Percentiles rank a stretch among this genome's conserved stretches.
Evolutionary conservation across 2,797 vertebrate species (phyloP).

Genomic region (Craterocephalus amniculus): DNA sequence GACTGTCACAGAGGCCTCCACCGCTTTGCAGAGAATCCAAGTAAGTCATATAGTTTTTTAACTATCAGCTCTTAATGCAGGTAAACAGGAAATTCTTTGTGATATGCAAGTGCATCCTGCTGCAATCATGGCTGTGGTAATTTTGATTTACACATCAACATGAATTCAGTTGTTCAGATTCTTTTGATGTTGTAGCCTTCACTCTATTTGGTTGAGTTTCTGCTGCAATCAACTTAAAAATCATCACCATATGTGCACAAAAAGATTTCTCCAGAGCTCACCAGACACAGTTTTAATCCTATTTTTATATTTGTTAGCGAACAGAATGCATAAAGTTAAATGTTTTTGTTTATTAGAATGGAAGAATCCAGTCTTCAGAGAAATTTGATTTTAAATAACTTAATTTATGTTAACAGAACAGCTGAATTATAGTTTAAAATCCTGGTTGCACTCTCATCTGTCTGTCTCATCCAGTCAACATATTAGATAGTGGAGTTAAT

Average conservation of each 20-base stretch:
- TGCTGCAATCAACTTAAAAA: neutral
- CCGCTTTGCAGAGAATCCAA: slow-evolving; percentile 92
- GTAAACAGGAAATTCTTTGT: neutral
- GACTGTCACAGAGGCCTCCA: slow-evolving; percentile 87
- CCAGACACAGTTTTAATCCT: slow-evolving; percentile 38
- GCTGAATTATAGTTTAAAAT: neutral
- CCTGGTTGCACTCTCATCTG: slow-evolving; percentile 7
- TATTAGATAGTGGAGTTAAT: slow-evolving; percentile 17
- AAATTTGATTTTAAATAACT: slow-evolving; percentile 35
- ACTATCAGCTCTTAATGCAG: neutral
- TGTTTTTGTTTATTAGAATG: slow-evolving; percentile 21
- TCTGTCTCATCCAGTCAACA: slow-evolving; percentile 21
- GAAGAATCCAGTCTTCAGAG: slow-evolving; percentile 9
- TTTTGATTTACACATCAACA: neutral
- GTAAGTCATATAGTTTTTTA: slow-evolving; percentile 73
- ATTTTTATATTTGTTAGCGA: slow-evolving; percentile 16
- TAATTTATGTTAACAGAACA: slow-evolving; percentile 6
- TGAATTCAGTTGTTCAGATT: neutral
- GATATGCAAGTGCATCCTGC: neutral
- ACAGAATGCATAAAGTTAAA: neutral
- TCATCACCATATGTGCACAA: slow-evolving; percentile 13
- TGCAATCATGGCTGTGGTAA: neutral
- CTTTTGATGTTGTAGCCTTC: neutral
- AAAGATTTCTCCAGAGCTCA: slow-evolving; percentile 21
- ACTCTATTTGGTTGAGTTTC: neutral